Evolutionary conservation across 1,140 invertebrate species (phyloP), one percentile per base, ranked within the genome.

Genomic region (Panagrolaimus sp.): DNA sequence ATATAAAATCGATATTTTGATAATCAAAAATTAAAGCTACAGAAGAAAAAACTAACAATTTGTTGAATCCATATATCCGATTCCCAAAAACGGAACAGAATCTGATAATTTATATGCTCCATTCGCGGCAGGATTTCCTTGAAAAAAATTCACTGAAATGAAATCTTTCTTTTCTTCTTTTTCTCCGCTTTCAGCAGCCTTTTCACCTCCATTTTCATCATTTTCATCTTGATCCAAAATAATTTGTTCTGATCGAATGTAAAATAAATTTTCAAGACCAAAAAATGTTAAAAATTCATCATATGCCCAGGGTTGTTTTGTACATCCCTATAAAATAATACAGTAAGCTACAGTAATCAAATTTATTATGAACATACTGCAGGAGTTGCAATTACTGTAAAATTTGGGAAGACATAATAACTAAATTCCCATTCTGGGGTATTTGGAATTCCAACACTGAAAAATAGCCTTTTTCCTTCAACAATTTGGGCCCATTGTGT

Each of bases 141-240:
- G 52, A 28, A 58, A 58, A 1, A 58, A 28, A 26, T 58, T 58
- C 17, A 58, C 52, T 4, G 52, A 58, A 26, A 58, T 28, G 8
- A 26, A 58, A 38, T 38, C 32, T 38, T 38, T 38, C 17, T 58
- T 58, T 21, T 58, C n/a, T 58, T 58, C 52, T 21, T 58, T 28
- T 8, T 58, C 48, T 4, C 17, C 26, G 9, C n/a, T 26, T 7
- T 38, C 32, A 4, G 32, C 32, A 2, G 32, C 32, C 2, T 38
- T 38, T 38, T 38, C 32, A 38, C 32, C 32, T 2, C 7, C 2
- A 38, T 7, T 38, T 2, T 38, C 7, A 2, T 38, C 32, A 38
- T 38, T 7, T 2, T 38, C 32, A 7, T 38, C 32, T 4, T 38
- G 2, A 38, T 38, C 32, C 32, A 38, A 38, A 38, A 38, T 38